Base-by-base conservation (phyloP, 2,797 vertebrate species). In the Schizothorax lantsangensis region DNA sequence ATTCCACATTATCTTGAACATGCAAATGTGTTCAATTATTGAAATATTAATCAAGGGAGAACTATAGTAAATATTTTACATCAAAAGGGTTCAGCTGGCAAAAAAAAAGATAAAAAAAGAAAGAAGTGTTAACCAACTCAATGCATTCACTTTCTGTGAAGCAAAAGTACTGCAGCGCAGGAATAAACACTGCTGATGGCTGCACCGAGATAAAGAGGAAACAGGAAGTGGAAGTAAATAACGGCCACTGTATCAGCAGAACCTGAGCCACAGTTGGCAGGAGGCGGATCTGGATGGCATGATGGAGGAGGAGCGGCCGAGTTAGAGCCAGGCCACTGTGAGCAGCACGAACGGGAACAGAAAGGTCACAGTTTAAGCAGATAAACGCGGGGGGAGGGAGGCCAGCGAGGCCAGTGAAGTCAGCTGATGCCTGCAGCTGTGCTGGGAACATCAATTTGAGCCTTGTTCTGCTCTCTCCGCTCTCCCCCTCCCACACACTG, bases 331-430 rank as follows among this genome's bases (percentile, higher is more conserved):
- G 93, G 91, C 93, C 89, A 90, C 90, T 91, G 91, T 91, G 92
- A 91, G 57, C n/a, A 17, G 68, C 94, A 95, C 95, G 93, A 95
- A 94, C 91, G 90, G 94, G 93, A 92, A 92, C 94, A 93, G 87
- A 94, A 95, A 96, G 96, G 95, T 96, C 95, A 96, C 95, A 95
- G 95, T 95, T 95, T 94, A 94, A 95, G 92, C 93, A 93, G 92
- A 95, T 96, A 95, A 95, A 95, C 90, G 90, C 82, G 84, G 91
- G 91, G 90, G 91, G 92, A 91, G 90, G 93, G 93, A 91, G 91
- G 93, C 84, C 90, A 92, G 91, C 45, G 80, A 90, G 95, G 94
- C 94, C 94, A 95, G 91, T 21, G 85, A 80, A 95, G 95, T 96
- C 96, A 96, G 95, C 95, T 95, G 96, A 96, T 89, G 90, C 45